These are phyloP conservation scores for Bombus ignitus DNA, from an alignment of 1,140 invertebrate genomes.

Conservation along the genomic window DNA sequence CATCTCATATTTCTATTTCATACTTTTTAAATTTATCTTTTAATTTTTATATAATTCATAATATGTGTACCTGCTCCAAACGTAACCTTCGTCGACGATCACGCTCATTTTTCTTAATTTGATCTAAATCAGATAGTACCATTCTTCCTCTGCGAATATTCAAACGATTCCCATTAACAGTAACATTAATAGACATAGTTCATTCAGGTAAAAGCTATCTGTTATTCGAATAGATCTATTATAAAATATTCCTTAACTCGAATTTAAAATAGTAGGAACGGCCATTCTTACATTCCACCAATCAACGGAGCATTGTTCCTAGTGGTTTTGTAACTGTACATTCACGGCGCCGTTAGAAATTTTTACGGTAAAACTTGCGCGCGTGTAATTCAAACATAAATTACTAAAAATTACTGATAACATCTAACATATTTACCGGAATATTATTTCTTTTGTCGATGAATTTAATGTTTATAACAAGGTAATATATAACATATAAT, in stretches of 20 bases:
- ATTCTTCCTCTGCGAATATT: conserved; percentile 79
- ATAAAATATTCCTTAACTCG: conserved; percentile 39
- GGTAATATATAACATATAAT: too few relatives aligned
- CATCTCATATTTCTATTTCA: not conserved
- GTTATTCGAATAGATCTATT: conserved; percentile 9
- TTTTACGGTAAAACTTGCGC: not conserved
- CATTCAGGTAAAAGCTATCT: conserved; percentile 6
- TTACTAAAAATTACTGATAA: too few relatives aligned
- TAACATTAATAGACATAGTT: conserved; percentile 84
- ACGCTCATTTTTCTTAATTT: conserved; percentile 81
- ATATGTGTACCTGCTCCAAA: conserved; percentile 77
- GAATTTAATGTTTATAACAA: too few relatives aligned
- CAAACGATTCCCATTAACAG: conserved; percentile 81
- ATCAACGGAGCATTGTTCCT: conserved; percentile 8
- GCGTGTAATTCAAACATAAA: not conserved
- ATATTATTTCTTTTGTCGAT: too few relatives aligned
- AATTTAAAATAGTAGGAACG: conserved; percentile 61
- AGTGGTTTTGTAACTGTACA: not conserved
- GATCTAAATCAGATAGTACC: conserved; percentile 79
- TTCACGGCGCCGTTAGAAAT: not conserved
- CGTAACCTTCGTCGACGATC: conserved; percentile 83
- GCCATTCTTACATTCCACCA: conserved; percentile 38
- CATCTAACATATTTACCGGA: too few relatives aligned
- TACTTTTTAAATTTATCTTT: not conserved
- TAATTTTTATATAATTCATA: conserved; percentile 18